These are phyloP conservation scores for Listronotus oregonensis DNA, from an alignment of 1,140 invertebrate species.

Conservation along the genomic window DNA sequence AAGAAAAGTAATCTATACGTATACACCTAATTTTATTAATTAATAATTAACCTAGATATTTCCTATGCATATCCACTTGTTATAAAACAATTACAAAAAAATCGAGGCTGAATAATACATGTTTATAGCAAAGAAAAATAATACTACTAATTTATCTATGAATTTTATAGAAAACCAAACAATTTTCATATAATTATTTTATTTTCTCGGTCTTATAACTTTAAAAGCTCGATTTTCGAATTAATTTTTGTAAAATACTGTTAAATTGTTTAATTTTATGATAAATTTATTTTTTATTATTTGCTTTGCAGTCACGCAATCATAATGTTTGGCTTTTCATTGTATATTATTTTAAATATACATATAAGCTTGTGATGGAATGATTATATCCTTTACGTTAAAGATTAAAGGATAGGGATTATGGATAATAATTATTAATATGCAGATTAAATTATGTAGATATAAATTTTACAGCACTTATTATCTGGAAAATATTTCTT, in stretches of 20 bases:
- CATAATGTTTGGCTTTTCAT: slow-evolving; percentile 22
- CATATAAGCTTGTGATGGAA: slow-evolving; percentile 6
- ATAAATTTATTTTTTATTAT: slow-evolving; percentile 28
- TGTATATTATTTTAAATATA: slow-evolving; percentile 22
- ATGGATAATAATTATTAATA: too few relatives aligned
- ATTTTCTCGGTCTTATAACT: slow-evolving; percentile 21
- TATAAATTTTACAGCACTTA: too few relatives aligned
- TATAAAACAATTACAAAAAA: too few relatives aligned
- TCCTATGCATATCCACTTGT: too few relatives aligned
- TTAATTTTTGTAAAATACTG: slow-evolving; percentile 34
- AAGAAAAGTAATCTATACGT: too few relatives aligned
- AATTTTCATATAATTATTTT: slow-evolving; percentile 27
- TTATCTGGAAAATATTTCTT: too few relatives aligned
- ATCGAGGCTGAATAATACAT: too few relatives aligned
- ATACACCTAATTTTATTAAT: too few relatives aligned
- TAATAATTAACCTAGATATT: not conserved
- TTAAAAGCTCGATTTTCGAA: slow-evolving; percentile 15
- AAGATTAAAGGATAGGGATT: too few relatives aligned
- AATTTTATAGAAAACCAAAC: not conserved
- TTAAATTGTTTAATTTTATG: slow-evolving; percentile 32
- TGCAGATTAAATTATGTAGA: too few relatives aligned
- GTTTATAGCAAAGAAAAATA: too few relatives aligned
- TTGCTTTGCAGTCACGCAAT: slow-evolving; percentile 19
- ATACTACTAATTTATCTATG: not conserved
- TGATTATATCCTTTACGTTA: too few relatives aligned